A percentile compares a stretch with the other conserved stretches of the same genome.
Evolutionary conservation across 1,140 invertebrate genomes (phyloP).

Genomic region (Orius insidiosus): DNA sequence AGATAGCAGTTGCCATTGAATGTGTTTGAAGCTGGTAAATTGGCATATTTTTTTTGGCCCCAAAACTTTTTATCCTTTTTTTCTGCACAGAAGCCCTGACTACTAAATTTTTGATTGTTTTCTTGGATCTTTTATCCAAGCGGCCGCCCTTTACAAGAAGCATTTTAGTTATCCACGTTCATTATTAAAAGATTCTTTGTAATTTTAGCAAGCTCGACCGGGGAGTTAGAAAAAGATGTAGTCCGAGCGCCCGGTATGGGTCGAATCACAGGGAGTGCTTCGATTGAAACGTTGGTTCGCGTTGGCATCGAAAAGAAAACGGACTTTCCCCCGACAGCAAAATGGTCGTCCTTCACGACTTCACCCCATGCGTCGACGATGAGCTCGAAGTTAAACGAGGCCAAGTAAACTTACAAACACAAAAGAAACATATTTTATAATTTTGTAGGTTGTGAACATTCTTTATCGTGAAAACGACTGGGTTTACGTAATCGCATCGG

Average conservation of each 20-base stretch:
- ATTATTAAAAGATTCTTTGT: no score
- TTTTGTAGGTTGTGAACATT: conserved; percentile 63
- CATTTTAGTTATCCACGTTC: no score
- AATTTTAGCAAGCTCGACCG: conserved; percentile 33
- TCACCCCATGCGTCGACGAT: conserved; percentile 86
- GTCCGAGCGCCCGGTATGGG: conserved; percentile 53
- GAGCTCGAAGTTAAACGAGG: conserved; percentile 67
- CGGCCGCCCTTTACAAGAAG: no score
- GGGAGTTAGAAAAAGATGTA: conserved; percentile 56
- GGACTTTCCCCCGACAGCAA: conserved; percentile 79
- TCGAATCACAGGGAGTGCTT: conserved; percentile 83
- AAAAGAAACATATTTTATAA: background rate
- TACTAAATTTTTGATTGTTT: no score
- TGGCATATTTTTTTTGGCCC: no score
- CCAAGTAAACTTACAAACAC: conserved; percentile 31
- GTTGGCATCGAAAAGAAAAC: conserved; percentile 91
- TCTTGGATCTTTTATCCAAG: no score
- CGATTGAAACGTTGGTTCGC: conserved; percentile 82
- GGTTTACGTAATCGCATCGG: conserved; percentile 85
- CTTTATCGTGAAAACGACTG: conserved; percentile 90
- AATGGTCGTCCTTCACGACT: conserved; percentile 89
- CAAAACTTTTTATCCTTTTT: no score
- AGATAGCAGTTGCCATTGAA: no score
- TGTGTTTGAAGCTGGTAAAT: no score
- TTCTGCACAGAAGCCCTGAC: no score